Evolutionary conservation across 2,113 vertebrate genomes (phyloP), one percentile per base, ranked within the genome.

Genomic region (Alouatta palliata): DNA sequence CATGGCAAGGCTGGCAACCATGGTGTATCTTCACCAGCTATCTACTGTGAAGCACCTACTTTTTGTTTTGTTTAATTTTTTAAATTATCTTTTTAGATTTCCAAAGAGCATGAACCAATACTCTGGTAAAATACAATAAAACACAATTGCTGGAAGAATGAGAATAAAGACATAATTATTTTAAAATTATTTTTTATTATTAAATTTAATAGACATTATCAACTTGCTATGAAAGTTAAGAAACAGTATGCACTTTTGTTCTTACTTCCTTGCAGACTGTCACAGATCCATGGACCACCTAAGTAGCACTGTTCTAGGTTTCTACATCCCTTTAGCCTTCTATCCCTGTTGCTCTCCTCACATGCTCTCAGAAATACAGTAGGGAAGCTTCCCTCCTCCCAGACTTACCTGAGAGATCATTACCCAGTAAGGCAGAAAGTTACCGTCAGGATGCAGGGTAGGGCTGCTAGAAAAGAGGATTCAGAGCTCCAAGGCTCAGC

Each of bases 61-160:
- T 88, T 64, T 75, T 40, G 37, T 76, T 96, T 84, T 89, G 77
- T 35, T 93, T 84, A 56, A 17, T 90, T 85, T 87, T 52, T 61
- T 68, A 3, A 35, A 71, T 91, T 93, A 77, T 76, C 35, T 40
- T 90, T 91, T 93, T 81, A 71, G 7, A 80, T 96, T 95, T 96
- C 35, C 40, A 86, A 96, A 49, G 45, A 82, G 32, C 2, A 6
- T 37, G 10, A 6, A 30, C 40, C 54, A 89, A 64, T 43, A 87
- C 40, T 68, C 90, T 93, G 43, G n/a, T 70, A 95, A 96, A 95
- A 96, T 68, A 16, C 61, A 97, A 95, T 85, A 88, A 88, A 96
- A 87, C n/a, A 79, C 66, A 96, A 92, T 93, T 96, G 94, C 21
- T 73, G 73, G 37, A 61, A 95, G 85, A 81, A 30, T 81, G 73